Evolutionary conservation across 2,113 vertebrate species (phyloP).

Genomic region (Panthera tigris): DNA sequence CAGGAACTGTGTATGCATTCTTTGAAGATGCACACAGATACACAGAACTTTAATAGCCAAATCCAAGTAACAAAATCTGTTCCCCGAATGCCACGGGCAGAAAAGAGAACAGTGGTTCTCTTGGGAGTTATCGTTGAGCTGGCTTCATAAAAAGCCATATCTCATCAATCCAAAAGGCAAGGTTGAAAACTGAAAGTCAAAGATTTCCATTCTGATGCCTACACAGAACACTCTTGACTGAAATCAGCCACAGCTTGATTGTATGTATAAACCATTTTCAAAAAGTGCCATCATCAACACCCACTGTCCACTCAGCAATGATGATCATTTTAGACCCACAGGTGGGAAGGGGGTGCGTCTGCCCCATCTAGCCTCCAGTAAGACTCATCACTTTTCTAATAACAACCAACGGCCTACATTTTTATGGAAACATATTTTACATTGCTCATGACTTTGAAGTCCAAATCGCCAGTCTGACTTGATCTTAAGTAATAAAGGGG

Average conservation of each 20-base stretch:
- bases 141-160: neutral
- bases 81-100: neutral
- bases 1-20: neutral
- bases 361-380: neutral
- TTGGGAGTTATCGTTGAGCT: neutral
- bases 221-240: neutral
- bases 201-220: neutral
- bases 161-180: conserved; percentile 18
- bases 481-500: neutral
- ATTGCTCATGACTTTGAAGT: neutral
- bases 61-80: neutral
- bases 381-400: neutral
- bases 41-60: neutral
- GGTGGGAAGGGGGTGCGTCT: neutral
- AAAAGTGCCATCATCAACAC: neutral
- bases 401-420: neutral
- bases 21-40: neutral
- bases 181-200: neutral
- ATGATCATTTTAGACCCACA: neutral
- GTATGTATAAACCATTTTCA: neutral
- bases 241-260: neutral
- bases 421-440: neutral
- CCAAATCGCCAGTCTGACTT: neutral
- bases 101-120: conserved; percentile 5
- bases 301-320: neutral